phyloP scores from a whole-genome alignment of 2,797 vertebrate genomes.

The Sternarchorhynchus goeldii region DNA sequence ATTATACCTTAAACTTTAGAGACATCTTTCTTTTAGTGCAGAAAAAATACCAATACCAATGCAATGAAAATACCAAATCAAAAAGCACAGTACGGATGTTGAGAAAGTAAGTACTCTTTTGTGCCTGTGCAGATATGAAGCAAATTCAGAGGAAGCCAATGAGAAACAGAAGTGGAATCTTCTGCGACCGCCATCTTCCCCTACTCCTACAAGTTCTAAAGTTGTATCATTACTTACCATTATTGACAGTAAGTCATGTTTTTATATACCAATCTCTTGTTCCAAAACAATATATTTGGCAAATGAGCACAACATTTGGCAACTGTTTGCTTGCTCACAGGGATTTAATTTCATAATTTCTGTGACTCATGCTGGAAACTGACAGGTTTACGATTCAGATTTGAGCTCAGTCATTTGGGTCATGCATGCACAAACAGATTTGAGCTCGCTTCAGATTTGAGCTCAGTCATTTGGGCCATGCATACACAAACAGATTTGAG shows the following conservation, averaged over 20 bases:
- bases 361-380: no score
- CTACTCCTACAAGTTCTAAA: slow-evolving; percentile 69
- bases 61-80: neutral
- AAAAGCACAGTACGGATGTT: neutral
- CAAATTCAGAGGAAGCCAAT: slow-evolving; percentile 53
- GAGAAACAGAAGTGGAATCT: slow-evolving; percentile 57
- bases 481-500: no score
- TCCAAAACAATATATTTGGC: no score
- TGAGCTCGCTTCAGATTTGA: no score
- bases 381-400: no score
- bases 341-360: no score
- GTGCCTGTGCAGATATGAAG: slow-evolving; percentile 71
- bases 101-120: neutral
- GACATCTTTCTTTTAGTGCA: neutral
- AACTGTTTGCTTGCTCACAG: no score
- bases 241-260: slow-evolving; percentile 64
- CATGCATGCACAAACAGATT: no score
- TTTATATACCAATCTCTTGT: neutral
- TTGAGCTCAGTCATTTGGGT: no score
- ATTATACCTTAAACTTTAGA: neutral
- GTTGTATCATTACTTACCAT: slow-evolving; percentile 70
- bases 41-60: neutral
- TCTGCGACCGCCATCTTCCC: slow-evolving; percentile 60
- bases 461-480: no score
- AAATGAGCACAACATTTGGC: no score